Percentiles rank a stretch among this genome's conserved stretches.
phyloP scores from a whole-genome alignment of 2,888 invertebrate species.

The Eupithecia insigniata region DNA sequence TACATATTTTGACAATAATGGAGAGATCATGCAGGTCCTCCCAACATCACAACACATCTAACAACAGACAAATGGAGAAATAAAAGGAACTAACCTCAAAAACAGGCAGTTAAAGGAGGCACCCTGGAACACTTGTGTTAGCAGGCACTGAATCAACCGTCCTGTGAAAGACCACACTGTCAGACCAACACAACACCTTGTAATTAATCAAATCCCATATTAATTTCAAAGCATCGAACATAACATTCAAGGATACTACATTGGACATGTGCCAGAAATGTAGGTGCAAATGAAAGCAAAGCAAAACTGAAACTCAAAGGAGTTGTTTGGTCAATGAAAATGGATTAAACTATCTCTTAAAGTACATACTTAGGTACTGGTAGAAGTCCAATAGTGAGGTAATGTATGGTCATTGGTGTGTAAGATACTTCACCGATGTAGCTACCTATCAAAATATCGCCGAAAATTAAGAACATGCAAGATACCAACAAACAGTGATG shows the following conservation, averaged over 20 bases:
- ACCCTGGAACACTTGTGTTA: constrained; percentile 77
- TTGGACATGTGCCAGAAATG: constrained; percentile 75
- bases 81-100: constrained; percentile 77
- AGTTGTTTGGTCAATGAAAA: neutral
- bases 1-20: neutral
- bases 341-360: neutral
- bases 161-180: constrained; percentile 78
- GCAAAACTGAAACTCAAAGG: constrained; percentile 71
- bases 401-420: neutral
- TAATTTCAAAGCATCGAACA: constrained; percentile 64
- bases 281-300: constrained; percentile 67
- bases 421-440: neutral
- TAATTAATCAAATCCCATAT: constrained; percentile 46
- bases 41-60: neutral
- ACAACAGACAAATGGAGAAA: constrained; percentile 11
- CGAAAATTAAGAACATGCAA: constrained; percentile 55
- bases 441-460: neutral
- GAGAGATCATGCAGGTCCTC: neutral
- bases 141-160: constrained; percentile 75
- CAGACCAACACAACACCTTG: constrained; percentile 61
- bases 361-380: neutral
- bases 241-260: constrained; percentile 79
- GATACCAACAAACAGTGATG: constrained; percentile 43
- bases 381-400: constrained; percentile 2
- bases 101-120: constrained; percentile 78